Base-by-base conservation (phyloP, 2,797 vertebrate genomes). In the Neopelma chrysocephalum region DNA sequence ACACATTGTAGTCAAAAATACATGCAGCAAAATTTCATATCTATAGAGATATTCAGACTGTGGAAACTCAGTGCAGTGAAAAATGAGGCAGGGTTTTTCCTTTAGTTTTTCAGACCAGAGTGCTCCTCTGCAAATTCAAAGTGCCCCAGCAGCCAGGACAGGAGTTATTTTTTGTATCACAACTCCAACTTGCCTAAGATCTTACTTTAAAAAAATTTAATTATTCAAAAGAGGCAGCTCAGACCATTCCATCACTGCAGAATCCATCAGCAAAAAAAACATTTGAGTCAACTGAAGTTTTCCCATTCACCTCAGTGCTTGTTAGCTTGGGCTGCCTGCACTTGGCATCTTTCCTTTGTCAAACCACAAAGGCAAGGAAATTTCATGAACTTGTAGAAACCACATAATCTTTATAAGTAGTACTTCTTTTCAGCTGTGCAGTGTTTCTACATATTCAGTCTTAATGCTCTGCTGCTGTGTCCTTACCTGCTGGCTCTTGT, bases 41-140 rank as follows among this genome's bases (percentile, higher is more conserved):
- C 43, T 66, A 31, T 36, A 11, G 40, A 75, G 60, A 86, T 56
- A 69, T 70, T 71, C 60, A 87, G 38, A 40, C 48, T 42, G 29
- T 51, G 69, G 79, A 91, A 93, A 96, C 57, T 75, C 57, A 92
- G 25, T 87, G 23, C 80, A 86, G 54, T 88, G 61, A 87, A 95
- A 96, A 94, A 88, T 34, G 32, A 77, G 53, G 7, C 34, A 34
- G 29, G 7, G 29, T 64, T 90, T 85, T 82, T 91, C 56, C 34
- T 88, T 82, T 27, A 20, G 43, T 72, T 82, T 87, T 86, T 78
- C 38, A 79, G 38, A 69, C 15, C 42, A 51, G 43, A 90, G 75
- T 81, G 53, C 17, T 94, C 26, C 68, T 83, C 36, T 82, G 60
- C 29, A 86, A 95, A 89, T 91, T 73, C 34, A 17, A 10, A 94